phyloP scores from a whole-genome alignment of 2,888 invertebrate genomes.

The Caenorhabditis panamensis region DNA sequence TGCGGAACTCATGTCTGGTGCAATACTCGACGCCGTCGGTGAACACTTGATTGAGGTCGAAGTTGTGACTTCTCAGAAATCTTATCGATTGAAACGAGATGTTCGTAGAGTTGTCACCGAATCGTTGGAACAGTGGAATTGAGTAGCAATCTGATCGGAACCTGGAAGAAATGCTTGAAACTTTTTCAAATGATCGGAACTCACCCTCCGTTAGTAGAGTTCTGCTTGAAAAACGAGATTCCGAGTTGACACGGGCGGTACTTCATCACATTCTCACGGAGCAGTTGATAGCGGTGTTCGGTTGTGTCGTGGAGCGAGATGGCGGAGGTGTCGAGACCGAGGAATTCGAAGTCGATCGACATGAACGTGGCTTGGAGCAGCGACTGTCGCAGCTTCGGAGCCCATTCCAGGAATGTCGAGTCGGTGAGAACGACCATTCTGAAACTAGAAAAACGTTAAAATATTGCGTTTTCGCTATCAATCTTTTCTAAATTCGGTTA shows the following conservation, averaged over 20 bases:
- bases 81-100: slow-evolving; percentile 26
- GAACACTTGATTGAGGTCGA: slow-evolving; percentile 49
- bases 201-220: slow-evolving; percentile 8
- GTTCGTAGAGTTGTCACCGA: slow-evolving; percentile 10
- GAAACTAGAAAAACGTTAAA: too few species aligned
- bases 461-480: too few species aligned
- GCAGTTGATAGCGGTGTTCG: slow-evolving; percentile 16
- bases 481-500: too few species aligned
- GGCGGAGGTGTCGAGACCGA: slow-evolving; percentile 30
- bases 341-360: slow-evolving; percentile 56
- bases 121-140: slow-evolving; percentile 41
- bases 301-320: slow-evolving; percentile 39
- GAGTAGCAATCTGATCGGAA: slow-evolving; percentile 36
- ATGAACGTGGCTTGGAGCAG: slow-evolving; percentile 21
- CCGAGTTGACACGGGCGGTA: slow-evolving; percentile 53
- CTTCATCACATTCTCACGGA: slow-evolving; percentile 33
- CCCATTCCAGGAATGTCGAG: slow-evolving; percentile 28
- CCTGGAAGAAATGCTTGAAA: neutral
- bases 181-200: neutral
- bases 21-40: slow-evolving; percentile 52
- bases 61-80: slow-evolving; percentile 32
- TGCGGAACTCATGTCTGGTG: slow-evolving; percentile 9
- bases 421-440: slow-evolving; percentile 44
- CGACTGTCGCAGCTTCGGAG: slow-evolving; percentile 8
- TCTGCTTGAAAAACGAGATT: slow-evolving; percentile 41